These are phyloP conservation scores for Festucalex cinctus DNA, from an alignment of 2,113 vertebrate species.

Conservation along the genomic window DNA sequence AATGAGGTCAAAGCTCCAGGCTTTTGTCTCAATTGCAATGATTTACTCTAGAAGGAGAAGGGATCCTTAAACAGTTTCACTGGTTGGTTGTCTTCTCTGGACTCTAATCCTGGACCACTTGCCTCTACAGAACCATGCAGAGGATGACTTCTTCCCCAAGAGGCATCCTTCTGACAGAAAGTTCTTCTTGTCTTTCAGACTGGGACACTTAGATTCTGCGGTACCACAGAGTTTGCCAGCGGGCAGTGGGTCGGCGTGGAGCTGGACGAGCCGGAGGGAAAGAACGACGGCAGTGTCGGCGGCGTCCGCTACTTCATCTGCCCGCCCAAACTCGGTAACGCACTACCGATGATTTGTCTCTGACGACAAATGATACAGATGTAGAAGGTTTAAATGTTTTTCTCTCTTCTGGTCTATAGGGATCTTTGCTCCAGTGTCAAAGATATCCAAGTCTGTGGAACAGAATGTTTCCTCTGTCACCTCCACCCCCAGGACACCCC, in stretches of 20 bases:
- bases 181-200: conserved; percentile 56
- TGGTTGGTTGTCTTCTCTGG: neutral
- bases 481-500: conserved; percentile 84
- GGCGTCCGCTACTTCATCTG: conserved; percentile 91
- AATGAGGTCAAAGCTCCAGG: too few relatives aligned
- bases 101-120: too few relatives aligned
- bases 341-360: neutral
- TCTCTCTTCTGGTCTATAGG: conserved; percentile 60
- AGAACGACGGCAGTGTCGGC: conserved; percentile 88
- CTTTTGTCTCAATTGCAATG: too few relatives aligned
- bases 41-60: too few relatives aligned
- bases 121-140: neutral
- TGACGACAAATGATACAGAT: neutral
- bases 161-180: neutral
- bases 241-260: conserved; percentile 93
- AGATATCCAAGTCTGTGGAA: conserved; percentile 80
- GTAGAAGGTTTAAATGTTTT: neutral
- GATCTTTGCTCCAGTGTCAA: conserved; percentile 86
- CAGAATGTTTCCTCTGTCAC: conserved; percentile 80
- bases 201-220: conserved; percentile 86
- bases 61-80: too few relatives aligned
- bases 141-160: neutral
- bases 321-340: conserved; percentile 84
- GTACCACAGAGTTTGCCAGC: conserved; percentile 89
- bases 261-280: conserved; percentile 87